Conservation (phyloP, 37 sponge, comb jelly and placozoan genomes). For the Ephydatia muelleri region DNA sequence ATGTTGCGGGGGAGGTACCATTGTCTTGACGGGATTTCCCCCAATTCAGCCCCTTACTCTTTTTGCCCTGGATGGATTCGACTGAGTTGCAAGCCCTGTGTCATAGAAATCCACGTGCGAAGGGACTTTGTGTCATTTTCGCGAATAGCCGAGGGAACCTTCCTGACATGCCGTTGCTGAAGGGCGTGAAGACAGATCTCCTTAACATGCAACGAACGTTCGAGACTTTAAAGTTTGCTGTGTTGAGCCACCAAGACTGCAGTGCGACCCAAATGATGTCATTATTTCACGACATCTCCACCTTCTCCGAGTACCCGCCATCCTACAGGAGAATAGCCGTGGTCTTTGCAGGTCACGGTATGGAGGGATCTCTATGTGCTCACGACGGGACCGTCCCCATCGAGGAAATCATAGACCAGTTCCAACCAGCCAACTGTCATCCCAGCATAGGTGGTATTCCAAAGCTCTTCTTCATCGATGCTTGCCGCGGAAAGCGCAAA, state of each 20-base stretch:
- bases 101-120: not conserved
- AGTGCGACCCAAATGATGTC: not conserved
- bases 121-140: not conserved
- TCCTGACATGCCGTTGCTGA: not conserved
- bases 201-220: not conserved
- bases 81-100: not conserved
- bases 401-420: not conserved
- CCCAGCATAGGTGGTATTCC: constrained; percentile 10
- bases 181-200: not conserved
- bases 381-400: constrained; percentile 19
- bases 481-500: constrained; percentile 39
- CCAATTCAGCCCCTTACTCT: not conserved
- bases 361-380: not conserved
- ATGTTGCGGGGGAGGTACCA: too few species aligned
- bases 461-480: constrained; percentile 64
- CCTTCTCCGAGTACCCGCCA: not conserved
- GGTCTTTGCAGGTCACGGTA: constrained; percentile 51
- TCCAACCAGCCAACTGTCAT: constrained; percentile 4
- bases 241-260: not conserved
- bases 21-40: not conserved
- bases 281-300: not conserved
- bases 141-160: not conserved
- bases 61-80: too few species aligned
- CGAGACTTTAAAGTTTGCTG: constrained; percentile 14
- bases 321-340: constrained; percentile 18